These are phyloP conservation scores for Triplophysa rosa DNA, from an alignment of 2,113 vertebrate species.

Conservation along the genomic window DNA sequence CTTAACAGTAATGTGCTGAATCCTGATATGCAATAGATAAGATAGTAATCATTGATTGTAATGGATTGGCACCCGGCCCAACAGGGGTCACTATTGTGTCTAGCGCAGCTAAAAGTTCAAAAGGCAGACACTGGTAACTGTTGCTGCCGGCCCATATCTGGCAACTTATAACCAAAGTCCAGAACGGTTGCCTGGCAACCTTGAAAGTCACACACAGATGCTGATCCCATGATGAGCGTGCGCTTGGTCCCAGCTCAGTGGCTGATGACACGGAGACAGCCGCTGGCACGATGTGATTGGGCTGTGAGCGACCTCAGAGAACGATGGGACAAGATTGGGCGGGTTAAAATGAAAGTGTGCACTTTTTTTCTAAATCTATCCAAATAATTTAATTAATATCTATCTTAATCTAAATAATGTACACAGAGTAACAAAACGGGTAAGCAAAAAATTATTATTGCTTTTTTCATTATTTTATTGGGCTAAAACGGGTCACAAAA, in stretches of 20 bases:
- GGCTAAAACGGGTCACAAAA: no score
- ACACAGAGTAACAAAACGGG: no score
- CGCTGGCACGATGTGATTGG: conserved; percentile 73
- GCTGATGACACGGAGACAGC: conserved; percentile 74
- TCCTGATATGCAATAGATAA: neutral
- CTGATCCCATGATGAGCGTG: conserved; percentile 48
- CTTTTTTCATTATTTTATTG: no score
- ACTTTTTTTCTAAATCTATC: neutral
- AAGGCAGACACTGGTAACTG: neutral
- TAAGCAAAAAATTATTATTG: conserved; percentile 14
- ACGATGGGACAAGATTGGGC: conserved; percentile 62
- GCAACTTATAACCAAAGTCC: neutral
- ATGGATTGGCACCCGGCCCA: neutral
- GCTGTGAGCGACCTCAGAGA: conserved; percentile 69
- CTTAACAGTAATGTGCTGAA: neutral
- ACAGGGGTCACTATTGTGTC: conserved; percentile 8
- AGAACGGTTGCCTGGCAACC: neutral
- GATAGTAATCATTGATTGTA: neutral
- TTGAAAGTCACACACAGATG: neutral
- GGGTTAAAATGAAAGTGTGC: conserved; percentile 65
- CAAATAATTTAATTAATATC: no score
- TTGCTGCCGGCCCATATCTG: neutral
- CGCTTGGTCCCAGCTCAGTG: conserved; percentile 73
- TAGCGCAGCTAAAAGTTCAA: neutral
- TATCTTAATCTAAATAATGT: no score